Conservation (phyloP, 2,113 vertebrate species). For the Echinops telfairi region DNA sequence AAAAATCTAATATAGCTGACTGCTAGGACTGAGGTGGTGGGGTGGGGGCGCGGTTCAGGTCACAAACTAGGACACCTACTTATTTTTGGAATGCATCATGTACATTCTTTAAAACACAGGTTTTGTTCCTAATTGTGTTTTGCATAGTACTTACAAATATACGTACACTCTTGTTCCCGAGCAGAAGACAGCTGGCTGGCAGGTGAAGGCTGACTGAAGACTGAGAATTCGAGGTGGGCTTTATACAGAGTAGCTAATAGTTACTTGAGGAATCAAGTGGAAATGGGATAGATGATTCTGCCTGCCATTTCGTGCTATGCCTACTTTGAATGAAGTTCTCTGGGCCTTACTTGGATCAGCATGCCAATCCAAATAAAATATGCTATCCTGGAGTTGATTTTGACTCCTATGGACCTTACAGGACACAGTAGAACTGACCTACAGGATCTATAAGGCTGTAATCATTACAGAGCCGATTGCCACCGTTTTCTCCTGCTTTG, state of each 20-base stretch:
- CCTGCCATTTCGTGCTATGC: neutral
- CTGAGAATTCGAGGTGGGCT: constrained; percentile 34
- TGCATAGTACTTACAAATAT: constrained; percentile 32
- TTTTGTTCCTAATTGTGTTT: constrained; percentile 51
- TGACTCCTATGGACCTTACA: neutral
- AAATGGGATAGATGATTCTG: neutral
- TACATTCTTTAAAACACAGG: constrained; percentile 38
- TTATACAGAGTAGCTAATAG: constrained; percentile 33
- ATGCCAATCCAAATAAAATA: neutral
- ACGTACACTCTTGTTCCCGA: constrained; percentile 44
- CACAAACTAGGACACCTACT: neutral
- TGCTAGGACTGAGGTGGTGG: neutral
- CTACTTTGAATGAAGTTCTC: constrained; percentile 8
- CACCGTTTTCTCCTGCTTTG: neutral
- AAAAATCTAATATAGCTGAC: neutral
- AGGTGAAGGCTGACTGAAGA: constrained; percentile 37
- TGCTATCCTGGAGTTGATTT: neutral
- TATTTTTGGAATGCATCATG: constrained; percentile 30
- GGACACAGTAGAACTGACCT: neutral
- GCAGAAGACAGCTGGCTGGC: constrained; percentile 43
- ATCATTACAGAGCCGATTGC: neutral
- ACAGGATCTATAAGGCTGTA: neutral
- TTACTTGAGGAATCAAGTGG: constrained; percentile 49
- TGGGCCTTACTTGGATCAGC: neutral
- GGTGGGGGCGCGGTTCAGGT: neutral